A percentile compares a stretch with the other conserved stretches of the same genome.
Conservation (phyloP, 2,113 vertebrate genomes). For the Podarcis muralis region DNA sequence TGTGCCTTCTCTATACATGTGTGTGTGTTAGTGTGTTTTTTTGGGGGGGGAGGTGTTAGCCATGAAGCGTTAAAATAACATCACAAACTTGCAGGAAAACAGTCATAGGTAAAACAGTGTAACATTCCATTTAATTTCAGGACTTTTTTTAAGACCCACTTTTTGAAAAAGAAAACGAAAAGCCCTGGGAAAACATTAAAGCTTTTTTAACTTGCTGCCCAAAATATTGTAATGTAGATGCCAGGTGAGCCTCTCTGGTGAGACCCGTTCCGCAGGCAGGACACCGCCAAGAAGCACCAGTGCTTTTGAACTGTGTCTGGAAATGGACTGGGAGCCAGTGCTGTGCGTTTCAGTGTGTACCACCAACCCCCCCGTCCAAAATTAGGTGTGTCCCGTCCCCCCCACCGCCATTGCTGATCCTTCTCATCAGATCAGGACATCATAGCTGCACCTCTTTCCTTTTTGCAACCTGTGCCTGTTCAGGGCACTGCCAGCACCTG, state of each 20-base stretch:
- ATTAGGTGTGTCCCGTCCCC: too few species aligned
- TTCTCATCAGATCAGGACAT: not conserved
- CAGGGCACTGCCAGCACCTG: not conserved
- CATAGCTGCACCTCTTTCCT: rapidly evolving
- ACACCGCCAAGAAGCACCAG: not conserved
- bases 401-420: not conserved
- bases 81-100: not conserved
- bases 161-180: too few species aligned
- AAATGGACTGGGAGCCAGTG: not conserved
- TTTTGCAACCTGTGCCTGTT: too few species aligned
- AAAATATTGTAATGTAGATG: too few species aligned
- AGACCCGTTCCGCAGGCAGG: not conserved
- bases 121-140: not conserved
- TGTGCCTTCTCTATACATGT: not conserved
- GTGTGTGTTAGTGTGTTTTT: too few species aligned
- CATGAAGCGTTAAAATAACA: not conserved
- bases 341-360: too few species aligned
- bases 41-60: too few species aligned
- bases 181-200: not conserved
- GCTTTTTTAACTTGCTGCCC: too few species aligned
- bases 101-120: not conserved
- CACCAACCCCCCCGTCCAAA: too few species aligned
- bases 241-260: not conserved
- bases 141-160: not conserved
- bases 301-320: not conserved